Evolutionary conservation across 2,888 invertebrate genomes (phyloP).

Genomic region (Drosophila parthenogenetica): DNA sequence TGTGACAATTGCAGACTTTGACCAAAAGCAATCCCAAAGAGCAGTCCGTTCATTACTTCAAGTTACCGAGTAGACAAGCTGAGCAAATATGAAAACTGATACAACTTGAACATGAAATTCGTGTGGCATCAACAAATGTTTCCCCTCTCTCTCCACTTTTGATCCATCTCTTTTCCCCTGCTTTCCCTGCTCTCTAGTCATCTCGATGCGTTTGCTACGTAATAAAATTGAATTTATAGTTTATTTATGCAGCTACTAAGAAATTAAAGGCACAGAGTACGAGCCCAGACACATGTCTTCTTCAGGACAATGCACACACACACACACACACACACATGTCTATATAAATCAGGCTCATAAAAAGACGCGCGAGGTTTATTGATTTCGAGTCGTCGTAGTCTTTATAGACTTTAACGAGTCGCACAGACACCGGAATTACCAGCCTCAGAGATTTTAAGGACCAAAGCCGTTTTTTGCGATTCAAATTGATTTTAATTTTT

Average conservation of each 20-base stretch:
- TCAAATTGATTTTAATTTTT: conserved; percentile 67
- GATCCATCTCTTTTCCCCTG: not conserved
- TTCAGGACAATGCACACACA: conserved; percentile 37
- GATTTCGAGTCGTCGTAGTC: conserved; percentile 64
- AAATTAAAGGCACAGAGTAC: conserved; percentile 66
- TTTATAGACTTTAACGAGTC: conserved; percentile 65
- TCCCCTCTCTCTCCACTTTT: not conserved
- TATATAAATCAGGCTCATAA: conserved; percentile 72
- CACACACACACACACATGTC: conserved; percentile 4
- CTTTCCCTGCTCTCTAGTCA: conserved; percentile 34
- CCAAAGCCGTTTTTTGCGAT: conserved; percentile 8
- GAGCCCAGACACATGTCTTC: conserved; percentile 67
- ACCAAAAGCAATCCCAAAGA: conserved; percentile 39
- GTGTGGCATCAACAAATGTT: conserved; percentile 48
- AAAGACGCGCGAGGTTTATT: conserved; percentile 73
- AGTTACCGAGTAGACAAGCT: conserved; percentile 29
- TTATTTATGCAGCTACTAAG: conserved; percentile 81
- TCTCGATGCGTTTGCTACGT: conserved; percentile 37
- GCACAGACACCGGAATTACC: conserved; percentile 22
- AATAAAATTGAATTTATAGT: conserved; percentile 78
- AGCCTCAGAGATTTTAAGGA: too few species aligned
- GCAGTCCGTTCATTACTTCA: conserved; percentile 7
- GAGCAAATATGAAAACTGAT: conserved; percentile 65
- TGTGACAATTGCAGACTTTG: conserved; percentile 27
- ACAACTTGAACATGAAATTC: conserved; percentile 55